These are phyloP conservation scores for Lamellibrachia luymesi DNA, from an alignment of 1,140 invertebrate species.

Conservation along the genomic window DNA sequence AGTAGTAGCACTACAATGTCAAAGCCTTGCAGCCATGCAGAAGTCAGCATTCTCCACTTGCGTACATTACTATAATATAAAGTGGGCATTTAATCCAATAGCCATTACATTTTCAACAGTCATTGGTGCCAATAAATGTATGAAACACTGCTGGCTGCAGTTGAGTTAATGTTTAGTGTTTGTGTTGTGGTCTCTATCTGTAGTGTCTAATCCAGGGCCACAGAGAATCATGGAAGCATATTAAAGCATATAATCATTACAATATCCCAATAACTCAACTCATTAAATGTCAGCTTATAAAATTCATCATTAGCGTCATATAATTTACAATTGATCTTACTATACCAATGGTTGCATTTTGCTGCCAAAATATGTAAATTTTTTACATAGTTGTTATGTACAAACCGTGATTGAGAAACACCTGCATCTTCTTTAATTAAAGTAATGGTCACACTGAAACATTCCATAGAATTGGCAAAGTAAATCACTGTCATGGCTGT, in stretches of 20 bases:
- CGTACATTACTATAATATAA: neutral
- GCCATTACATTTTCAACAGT: no score
- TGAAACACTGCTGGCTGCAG: no score
- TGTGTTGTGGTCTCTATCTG: neutral
- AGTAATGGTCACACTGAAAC: neutral
- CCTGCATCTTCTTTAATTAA: neutral
- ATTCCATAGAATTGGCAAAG: neutral
- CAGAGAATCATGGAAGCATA: neutral
- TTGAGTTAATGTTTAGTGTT: neutral
- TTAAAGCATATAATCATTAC: neutral
- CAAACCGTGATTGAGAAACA: neutral
- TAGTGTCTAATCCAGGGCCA: neutral
- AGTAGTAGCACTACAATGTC: no score
- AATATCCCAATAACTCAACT: neutral
- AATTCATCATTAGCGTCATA: no score
- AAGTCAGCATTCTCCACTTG: neutral
- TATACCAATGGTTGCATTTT: neutral
- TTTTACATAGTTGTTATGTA: neutral
- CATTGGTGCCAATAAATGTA: no score
- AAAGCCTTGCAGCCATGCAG: neutral
- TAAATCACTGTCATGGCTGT: neutral
- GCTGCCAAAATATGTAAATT: neutral
- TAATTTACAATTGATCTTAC: no score
- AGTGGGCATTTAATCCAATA: no score
- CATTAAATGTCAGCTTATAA: no score